A percentile compares a stretch with the other conserved stretches of the same genome.
Evolutionary conservation across 1,140 invertebrate genomes (phyloP).

Genomic region (Drosophila yakuba): DNA sequence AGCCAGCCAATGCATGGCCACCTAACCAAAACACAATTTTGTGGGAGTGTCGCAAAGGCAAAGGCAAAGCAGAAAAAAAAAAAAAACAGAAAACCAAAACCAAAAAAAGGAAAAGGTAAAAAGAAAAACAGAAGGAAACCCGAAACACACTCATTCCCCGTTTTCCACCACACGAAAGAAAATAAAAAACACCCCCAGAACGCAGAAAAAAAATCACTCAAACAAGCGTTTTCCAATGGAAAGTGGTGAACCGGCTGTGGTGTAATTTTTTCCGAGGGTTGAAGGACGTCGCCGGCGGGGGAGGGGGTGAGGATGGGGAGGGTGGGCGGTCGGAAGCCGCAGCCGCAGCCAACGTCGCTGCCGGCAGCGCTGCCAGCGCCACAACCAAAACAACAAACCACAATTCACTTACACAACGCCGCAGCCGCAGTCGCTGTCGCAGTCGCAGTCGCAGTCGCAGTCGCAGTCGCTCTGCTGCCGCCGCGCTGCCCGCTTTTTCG

Average conservation of each 20-base stretch:
- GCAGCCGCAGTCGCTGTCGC: conserved; percentile 18
- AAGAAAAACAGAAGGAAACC: conserved; percentile 11
- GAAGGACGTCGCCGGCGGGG: neutral
- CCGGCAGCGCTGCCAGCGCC: conserved; percentile 34
- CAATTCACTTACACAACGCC: conserved; percentile 80
- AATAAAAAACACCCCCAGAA: conserved; percentile 30
- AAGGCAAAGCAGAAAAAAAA: conserved; percentile 5
- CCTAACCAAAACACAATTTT: conserved; percentile 54
- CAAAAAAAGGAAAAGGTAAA: neutral
- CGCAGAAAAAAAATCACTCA: conserved; percentile 55
- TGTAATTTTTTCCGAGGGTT: conserved; percentile 57
- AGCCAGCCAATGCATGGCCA: conserved; percentile 47
- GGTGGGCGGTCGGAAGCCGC: no score
- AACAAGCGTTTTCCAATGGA: conserved; percentile 58
- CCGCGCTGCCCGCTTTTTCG: conserved; percentile 21
- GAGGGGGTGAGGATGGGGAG: conserved; percentile 2
- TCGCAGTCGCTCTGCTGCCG: conserved; percentile 17
- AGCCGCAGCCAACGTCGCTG: conserved; percentile 6
- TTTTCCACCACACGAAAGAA: conserved; percentile 30
- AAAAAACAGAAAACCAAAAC: conserved; percentile 1
- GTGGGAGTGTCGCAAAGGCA: conserved; percentile 55
- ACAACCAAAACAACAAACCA: conserved; percentile 84
- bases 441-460: conserved; percentile 20
- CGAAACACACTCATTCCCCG: conserved; percentile 38
- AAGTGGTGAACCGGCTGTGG: conserved; percentile 47